These are phyloP conservation scores for Peromyscus aztecus DNA, from an alignment of 2,797 vertebrate species.

Conservation along the genomic window DNA sequence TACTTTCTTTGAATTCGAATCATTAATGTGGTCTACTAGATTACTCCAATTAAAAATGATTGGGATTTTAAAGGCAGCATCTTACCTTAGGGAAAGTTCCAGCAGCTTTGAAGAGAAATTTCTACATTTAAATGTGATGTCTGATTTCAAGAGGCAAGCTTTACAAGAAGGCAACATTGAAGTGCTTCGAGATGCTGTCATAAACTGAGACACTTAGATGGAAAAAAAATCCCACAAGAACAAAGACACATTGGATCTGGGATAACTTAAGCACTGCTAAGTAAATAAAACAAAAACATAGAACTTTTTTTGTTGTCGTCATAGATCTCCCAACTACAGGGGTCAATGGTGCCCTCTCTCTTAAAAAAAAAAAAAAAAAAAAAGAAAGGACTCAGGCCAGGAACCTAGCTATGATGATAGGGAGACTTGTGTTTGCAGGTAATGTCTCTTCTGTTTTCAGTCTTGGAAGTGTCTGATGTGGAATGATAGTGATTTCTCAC, in stretches of 20 bases:
- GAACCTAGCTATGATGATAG: not conserved
- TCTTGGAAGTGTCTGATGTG: not conserved
- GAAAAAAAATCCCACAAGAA: slow-evolving; percentile 6
- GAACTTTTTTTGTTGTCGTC: not conserved
- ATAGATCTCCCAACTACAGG: not conserved
- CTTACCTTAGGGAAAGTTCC: slow-evolving; percentile 30
- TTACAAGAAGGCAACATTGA: slow-evolving; percentile 34
- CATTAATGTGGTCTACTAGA: not conserved
- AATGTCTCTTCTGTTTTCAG: too few species aligned
- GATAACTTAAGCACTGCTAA: not conserved
- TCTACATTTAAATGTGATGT: not conserved
- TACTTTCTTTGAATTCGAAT: not conserved
- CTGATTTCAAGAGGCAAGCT: slow-evolving; percentile 48
- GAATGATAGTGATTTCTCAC: not conserved
- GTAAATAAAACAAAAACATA: not conserved
- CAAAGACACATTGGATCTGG: not conserved
- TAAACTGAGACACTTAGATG: slow-evolving; percentile 41
- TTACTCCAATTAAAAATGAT: slow-evolving; percentile 35
- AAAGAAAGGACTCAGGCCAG: not conserved
- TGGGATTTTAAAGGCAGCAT: not conserved
- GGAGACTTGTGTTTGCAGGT: not conserved
- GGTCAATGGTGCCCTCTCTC: not conserved
- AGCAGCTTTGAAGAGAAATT: not conserved
- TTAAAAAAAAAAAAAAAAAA: not conserved
- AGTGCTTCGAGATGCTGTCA: slow-evolving; percentile 7